These are phyloP conservation scores for Monochamus alternatus DNA, from an alignment of 2,888 invertebrate genomes.

Conservation along the genomic window DNA sequence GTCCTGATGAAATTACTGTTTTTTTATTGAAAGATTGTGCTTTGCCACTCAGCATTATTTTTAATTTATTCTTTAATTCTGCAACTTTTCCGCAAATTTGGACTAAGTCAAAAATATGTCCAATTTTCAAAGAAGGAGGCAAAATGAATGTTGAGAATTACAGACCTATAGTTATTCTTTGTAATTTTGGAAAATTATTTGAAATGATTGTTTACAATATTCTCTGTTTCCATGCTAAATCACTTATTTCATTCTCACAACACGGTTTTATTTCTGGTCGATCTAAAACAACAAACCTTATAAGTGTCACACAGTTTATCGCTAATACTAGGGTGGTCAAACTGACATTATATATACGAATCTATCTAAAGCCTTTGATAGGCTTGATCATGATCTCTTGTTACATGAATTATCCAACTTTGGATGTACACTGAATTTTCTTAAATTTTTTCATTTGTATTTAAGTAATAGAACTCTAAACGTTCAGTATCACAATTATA, in stretches of 20 bases:
- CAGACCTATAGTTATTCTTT: no score
- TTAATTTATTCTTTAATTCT: conserved; percentile 1
- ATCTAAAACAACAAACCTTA: no score
- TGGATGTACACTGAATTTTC: conserved; percentile 23
- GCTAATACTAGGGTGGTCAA: conserved; percentile 2
- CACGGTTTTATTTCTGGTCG: no score
- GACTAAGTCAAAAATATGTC: background rate
- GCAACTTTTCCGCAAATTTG: background rate
- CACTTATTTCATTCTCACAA: no score
- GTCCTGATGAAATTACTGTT: background rate
- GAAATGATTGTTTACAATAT: no score
- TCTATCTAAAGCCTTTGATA: background rate
- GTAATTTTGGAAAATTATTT: no score
- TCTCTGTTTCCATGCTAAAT: no score
- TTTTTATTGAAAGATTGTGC: conserved; percentile 15
- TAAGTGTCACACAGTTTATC: no score
- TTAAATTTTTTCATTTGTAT: conserved; percentile 24
- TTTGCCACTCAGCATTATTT: background rate
- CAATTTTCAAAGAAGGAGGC: no score
- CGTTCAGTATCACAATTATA: conserved; percentile 11
- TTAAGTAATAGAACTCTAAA: conserved; percentile 3
- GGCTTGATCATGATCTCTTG: background rate
- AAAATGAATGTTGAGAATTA: no score
- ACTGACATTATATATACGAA: background rate
- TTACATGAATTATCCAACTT: conserved; percentile 22